Conservation (phyloP, 92 coral and sea anemone species). For the Palythoa grandiflora region DNA sequence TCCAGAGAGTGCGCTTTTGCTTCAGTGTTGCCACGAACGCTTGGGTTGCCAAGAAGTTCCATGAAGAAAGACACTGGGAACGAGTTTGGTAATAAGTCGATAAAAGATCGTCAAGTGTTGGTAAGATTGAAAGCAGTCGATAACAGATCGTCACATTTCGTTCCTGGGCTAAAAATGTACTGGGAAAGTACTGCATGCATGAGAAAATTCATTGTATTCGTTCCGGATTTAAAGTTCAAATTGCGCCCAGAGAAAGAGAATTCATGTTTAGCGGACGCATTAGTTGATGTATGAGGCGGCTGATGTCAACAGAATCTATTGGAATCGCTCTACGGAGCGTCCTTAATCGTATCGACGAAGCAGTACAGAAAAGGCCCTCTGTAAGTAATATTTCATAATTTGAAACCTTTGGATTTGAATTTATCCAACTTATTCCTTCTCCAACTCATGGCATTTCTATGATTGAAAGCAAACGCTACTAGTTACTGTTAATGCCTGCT, state of each 20-base stretch:
- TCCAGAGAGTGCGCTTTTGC: neutral
- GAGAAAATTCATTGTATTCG: neutral
- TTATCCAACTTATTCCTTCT: neutral
- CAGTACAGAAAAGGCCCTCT: conserved; percentile 76
- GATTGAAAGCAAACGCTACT: too few relatives aligned
- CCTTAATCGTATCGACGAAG: conserved; percentile 71
- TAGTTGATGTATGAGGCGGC: conserved; percentile 68
- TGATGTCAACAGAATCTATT: conserved; percentile 76
- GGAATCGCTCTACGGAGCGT: conserved; percentile 86
- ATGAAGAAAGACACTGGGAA: neutral
- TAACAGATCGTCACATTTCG: neutral
- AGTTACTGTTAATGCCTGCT: too few relatives aligned
- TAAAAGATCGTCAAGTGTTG: neutral
- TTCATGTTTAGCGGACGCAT: conserved; percentile 5
- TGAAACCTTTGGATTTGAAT: neutral
- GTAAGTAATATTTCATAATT: neutral
- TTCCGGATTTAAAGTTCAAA: neutral
- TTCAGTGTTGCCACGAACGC: conserved; percentile 38
- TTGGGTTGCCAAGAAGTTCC: conserved; percentile 5
- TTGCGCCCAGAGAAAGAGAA: neutral
- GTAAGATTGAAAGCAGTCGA: neutral
- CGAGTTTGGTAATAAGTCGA: conserved; percentile 21
- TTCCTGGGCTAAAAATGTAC: neutral
- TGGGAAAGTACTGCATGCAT: neutral
- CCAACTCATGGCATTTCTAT: neutral